Evolutionary conservation across 2,113 vertebrate species (phyloP).

Genomic region (Rhabdornis inornatus): DNA sequence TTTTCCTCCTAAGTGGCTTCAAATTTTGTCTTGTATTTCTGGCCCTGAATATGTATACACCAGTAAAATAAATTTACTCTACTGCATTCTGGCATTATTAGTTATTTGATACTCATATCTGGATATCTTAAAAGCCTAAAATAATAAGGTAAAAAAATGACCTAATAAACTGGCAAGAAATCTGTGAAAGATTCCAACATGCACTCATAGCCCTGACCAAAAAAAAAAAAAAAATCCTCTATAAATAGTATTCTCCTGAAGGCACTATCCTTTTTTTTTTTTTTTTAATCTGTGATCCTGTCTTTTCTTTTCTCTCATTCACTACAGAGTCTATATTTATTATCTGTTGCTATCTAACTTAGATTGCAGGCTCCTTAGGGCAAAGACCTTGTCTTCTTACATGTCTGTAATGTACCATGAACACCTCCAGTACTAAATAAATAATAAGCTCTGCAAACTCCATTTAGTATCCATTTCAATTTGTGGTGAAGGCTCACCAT

Average conservation of each 20-base stretch:
- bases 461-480: constrained; percentile 56
- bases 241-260: background rate
- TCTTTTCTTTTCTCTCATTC: background rate
- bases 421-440: constrained; percentile 47
- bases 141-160: background rate
- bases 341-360: constrained; percentile 36
- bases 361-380: constrained; percentile 36
- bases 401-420: constrained; percentile 7
- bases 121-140: background rate
- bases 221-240: background rate
- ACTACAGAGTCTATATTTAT: constrained; percentile 19
- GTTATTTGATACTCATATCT: background rate
- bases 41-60: background rate
- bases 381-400: constrained; percentile 32
- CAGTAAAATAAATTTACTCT: background rate
- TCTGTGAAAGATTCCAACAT: background rate
- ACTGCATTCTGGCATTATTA: background rate
- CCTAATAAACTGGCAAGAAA: background rate
- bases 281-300: background rate
- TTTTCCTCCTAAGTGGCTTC: background rate
- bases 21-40: background rate
- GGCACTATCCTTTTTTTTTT: background rate
- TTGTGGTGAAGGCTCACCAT: constrained; percentile 27
- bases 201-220: background rate
- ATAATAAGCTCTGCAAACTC: constrained; percentile 35